phyloP scores from a whole-genome alignment of 2,113 vertebrate genomes.

The Sclerurus mexicanus region DNA sequence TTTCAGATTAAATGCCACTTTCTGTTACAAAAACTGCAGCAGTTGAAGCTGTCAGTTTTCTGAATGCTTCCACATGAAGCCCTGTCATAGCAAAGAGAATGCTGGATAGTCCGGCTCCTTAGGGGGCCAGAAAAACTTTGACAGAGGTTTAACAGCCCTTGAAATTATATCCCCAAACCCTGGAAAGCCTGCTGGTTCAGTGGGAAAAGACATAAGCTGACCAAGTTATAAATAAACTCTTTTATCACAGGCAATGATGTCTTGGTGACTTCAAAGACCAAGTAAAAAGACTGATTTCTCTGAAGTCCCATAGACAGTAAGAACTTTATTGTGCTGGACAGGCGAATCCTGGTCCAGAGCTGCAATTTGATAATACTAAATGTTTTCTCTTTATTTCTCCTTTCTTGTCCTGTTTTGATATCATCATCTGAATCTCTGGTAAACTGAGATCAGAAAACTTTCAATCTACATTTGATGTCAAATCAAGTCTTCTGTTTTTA shows the following conservation, averaged over 20 bases:
- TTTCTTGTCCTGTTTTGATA: constrained; percentile 51
- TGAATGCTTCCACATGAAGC: constrained; percentile 76
- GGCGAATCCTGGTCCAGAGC: constrained; percentile 18
- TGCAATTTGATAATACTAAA: constrained; percentile 65
- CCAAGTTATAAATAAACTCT: constrained; percentile 86
- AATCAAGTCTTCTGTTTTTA: neutral
- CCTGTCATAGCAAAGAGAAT: constrained; percentile 78
- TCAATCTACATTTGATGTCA: neutral
- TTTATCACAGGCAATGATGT: constrained; percentile 80
- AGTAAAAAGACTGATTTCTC: constrained; percentile 74
- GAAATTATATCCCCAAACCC: constrained; percentile 83
- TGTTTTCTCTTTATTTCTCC: neutral
- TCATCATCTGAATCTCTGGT: constrained; percentile 44
- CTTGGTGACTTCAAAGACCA: constrained; percentile 83
- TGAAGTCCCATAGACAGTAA: constrained; percentile 77
- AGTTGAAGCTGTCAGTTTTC: constrained; percentile 74
- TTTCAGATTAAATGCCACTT: constrained; percentile 81
- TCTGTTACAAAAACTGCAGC: constrained; percentile 72
- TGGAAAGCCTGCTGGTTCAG: constrained; percentile 82
- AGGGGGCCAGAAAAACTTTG: constrained; percentile 82
- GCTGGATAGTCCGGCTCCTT: constrained; percentile 75
- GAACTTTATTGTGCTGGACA: constrained; percentile 72
- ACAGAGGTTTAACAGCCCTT: constrained; percentile 85
- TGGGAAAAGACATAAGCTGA: constrained; percentile 81
- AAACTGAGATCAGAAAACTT: constrained; percentile 51